Evolutionary conservation across 2,113 vertebrate genomes (phyloP).

Genomic region (Syrrhaptes paradoxus): DNA sequence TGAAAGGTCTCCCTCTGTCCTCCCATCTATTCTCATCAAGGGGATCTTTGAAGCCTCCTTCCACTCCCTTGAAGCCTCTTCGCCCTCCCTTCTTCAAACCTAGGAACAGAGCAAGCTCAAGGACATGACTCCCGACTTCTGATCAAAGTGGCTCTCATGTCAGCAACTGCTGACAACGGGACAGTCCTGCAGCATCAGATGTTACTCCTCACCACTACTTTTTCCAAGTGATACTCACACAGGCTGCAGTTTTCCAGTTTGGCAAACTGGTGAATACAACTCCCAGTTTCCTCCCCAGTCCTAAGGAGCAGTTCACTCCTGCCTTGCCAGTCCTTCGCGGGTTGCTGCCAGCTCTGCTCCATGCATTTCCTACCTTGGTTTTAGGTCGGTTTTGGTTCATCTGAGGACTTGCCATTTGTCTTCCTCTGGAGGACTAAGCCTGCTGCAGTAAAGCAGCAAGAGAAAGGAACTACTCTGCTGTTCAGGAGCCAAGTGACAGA

Average conservation of each 20-base stretch:
- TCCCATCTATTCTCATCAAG: not conserved
- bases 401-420: not conserved
- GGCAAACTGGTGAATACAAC: not conserved
- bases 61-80: not conserved
- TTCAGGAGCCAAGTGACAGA: not conserved
- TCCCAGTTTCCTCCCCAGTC: not conserved
- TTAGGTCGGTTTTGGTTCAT: not conserved
- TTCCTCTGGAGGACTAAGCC: not conserved
- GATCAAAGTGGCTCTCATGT: fast-evolving
- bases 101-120: not conserved
- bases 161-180: fast-evolving
- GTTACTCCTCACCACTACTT: not conserved
- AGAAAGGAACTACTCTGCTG: not conserved
- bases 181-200: not conserved
- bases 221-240: not conserved
- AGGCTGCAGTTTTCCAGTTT: not conserved
- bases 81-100: not conserved
- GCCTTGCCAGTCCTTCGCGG: not conserved
- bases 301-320: not conserved
- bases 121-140: not conserved
- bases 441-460: not conserved
- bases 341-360: not conserved
- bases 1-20: not conserved
- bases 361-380: fast-evolving
- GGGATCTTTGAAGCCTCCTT: not conserved